Percentiles rank a stretch among this genome's conserved stretches.
Evolutionary conservation across 35 echinoderm and acorn worm species (phyloP).

Genomic region (Heliocidaris erythrogramma): DNA sequence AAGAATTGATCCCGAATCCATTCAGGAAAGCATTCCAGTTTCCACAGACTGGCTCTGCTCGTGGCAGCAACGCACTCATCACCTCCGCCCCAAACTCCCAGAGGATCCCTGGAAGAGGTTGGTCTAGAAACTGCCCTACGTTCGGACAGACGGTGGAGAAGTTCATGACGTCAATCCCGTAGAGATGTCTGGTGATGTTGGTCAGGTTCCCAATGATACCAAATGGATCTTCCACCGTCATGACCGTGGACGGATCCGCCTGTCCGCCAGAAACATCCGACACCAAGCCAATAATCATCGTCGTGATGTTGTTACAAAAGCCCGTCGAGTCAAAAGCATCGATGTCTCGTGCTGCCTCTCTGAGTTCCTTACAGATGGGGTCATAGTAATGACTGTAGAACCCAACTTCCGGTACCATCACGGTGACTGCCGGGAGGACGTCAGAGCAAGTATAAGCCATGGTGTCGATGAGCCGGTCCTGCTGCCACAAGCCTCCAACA

Average conservation of each 20-base stretch:
- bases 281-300: background rate
- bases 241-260: background rate
- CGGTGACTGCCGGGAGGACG: background rate
- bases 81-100: background rate
- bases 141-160: background rate
- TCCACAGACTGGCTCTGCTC: background rate
- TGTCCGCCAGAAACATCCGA: background rate
- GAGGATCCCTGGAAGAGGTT: background rate
- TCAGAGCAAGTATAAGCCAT: background rate
- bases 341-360: background rate
- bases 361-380: background rate
- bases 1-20: background rate
- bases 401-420: background rate
- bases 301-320: background rate
- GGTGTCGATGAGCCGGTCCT: background rate
- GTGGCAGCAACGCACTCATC: background rate
- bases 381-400: background rate
- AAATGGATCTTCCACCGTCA: background rate
- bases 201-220: background rate
- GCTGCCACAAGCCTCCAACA: background rate
- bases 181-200: background rate
- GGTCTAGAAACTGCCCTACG: background rate
- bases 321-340: background rate
- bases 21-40: background rate
- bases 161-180: background rate